Conservation (phyloP, 23 tunicate species). For the Botrylloides violaceus region DNA sequence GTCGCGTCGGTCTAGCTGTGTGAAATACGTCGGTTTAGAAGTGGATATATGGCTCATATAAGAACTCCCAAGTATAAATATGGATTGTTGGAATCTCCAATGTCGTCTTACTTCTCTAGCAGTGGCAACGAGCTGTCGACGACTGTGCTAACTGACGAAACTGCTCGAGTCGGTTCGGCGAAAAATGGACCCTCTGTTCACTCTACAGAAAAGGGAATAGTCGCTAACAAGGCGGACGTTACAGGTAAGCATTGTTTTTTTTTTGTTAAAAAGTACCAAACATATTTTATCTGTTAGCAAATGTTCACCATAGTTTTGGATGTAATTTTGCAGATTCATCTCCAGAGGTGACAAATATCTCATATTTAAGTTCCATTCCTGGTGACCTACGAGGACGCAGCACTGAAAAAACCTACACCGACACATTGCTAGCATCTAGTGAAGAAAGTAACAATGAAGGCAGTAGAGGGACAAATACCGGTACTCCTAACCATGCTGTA, state of each 20-base stretch:
- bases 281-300: background rate
- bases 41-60: background rate
- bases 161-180: background rate
- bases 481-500: too few relatives aligned
- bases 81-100: slow-evolving; percentile 69
- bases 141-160: background rate
- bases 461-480: too few relatives aligned
- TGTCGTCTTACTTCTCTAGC: slow-evolving; percentile 42
- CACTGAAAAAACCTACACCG: slow-evolving; percentile 11
- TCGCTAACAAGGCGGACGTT: background rate
- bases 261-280: background rate
- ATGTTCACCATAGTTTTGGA: background rate
- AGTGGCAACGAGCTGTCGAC: slow-evolving; percentile 10
- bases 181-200: background rate
- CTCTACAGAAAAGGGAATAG: background rate
- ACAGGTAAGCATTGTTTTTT: too few relatives aligned
- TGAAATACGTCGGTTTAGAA: too few relatives aligned
- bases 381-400: slow-evolving; percentile 5
- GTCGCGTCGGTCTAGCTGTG: too few relatives aligned
- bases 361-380: slow-evolving; percentile 5
- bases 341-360: slow-evolving; percentile 10
- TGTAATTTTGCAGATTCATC: background rate
- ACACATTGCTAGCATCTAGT: background rate
- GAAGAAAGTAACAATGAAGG: background rate
- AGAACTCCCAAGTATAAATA: slow-evolving; percentile 54